Evolutionary conservation across 2,113 vertebrate species (phyloP).

Genomic region (Atherinomorus stipes): DNA sequence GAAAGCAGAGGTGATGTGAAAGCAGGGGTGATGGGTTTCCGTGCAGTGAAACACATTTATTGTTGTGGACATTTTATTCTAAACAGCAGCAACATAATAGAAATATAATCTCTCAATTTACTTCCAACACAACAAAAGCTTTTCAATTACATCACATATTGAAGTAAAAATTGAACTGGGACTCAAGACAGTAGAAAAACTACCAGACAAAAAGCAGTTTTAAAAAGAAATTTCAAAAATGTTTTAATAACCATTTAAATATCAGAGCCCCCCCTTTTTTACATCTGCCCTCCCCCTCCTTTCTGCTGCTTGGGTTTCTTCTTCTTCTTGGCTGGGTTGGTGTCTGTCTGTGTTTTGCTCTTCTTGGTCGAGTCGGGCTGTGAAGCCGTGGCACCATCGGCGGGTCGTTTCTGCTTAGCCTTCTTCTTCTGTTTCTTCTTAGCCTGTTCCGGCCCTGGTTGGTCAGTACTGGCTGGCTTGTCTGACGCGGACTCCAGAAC

Average conservation of each 20-base stretch:
- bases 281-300: conserved; percentile 30
- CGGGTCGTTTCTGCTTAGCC: conserved; percentile 63
- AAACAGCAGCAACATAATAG: conserved; percentile 27
- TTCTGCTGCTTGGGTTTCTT: conserved; percentile 65
- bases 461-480: neutral
- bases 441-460: conserved; percentile 27
- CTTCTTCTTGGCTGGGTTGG: conserved; percentile 50
- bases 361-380: conserved; percentile 75
- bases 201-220: neutral
- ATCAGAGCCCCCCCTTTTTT: conserved; percentile 35
- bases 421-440: conserved; percentile 78
- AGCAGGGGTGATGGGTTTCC: conserved; percentile 1
- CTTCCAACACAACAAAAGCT: neutral
- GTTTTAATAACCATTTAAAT: conserved; percentile 34
- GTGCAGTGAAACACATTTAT: conserved; percentile 44
- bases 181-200: neutral
- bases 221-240: conserved; percentile 14
- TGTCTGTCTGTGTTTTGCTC: conserved; percentile 56
- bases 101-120: conserved; percentile 50
- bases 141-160: neutral
- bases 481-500: conserved; percentile 31
- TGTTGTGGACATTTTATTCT: conserved; percentile 21
- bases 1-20: neutral
- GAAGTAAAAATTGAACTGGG: neutral
- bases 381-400: neutral